Evolutionary conservation across 2,888 invertebrate species (phyloP).

Genomic region (Agrochola lota): DNA sequence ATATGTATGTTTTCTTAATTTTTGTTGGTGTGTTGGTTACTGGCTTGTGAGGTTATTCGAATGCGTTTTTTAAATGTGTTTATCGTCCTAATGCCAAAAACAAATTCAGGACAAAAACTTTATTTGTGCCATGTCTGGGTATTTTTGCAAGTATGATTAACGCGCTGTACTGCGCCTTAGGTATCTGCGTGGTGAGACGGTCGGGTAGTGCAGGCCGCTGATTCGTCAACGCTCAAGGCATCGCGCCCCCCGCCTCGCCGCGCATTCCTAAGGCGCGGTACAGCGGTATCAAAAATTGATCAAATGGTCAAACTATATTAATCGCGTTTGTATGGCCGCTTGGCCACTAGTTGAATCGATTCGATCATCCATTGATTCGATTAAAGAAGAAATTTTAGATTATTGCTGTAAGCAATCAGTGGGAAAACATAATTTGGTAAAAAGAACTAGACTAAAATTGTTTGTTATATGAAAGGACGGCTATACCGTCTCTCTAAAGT

Average conservation of each 20-base stretch:
- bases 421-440: background rate
- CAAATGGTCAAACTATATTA: too few relatives aligned
- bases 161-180: too few relatives aligned
- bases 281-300: too few relatives aligned
- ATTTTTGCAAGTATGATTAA: background rate
- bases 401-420: background rate
- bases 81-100: background rate
- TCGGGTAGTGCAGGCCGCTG: too few relatives aligned
- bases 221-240: too few relatives aligned
- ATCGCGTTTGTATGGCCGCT: background rate
- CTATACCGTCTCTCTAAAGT: background rate
- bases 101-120: background rate
- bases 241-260: too few relatives aligned
- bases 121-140: background rate
- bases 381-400: background rate
- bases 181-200: too few relatives aligned
- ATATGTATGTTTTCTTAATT: conserved; percentile 9
- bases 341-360: background rate
- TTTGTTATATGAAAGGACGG: background rate
- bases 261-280: too few relatives aligned
- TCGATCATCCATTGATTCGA: background rate
- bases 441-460: background rate
- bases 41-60: background rate
- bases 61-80: background rate
- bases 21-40: conserved; percentile 26